Conservation (phyloP, 2,888 invertebrate genomes). For the Zaprionus lineosus region DNA sequence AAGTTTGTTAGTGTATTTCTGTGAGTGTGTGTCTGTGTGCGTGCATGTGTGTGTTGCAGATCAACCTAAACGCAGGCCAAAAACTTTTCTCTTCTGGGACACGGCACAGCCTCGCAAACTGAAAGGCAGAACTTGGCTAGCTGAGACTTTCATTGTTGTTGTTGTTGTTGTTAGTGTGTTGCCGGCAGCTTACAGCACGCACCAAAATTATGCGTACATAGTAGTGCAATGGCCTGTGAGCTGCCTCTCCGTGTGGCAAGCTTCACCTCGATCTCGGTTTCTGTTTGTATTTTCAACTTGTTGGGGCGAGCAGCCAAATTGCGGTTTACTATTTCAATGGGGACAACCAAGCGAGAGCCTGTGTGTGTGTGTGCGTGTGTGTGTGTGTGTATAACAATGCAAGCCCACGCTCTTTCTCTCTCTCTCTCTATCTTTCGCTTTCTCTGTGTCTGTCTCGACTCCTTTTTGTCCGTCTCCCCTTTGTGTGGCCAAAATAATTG, state of each 20-base stretch:
- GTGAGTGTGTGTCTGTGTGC: conserved; percentile 1
- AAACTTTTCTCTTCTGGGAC: conserved; percentile 35
- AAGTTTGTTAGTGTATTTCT: conserved; percentile 1
- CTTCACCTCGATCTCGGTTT: conserved; percentile 19
- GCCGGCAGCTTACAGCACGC: conserved; percentile 30
- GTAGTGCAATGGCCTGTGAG: conserved; percentile 11
- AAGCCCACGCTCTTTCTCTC: too few relatives aligned
- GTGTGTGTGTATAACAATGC: conserved; percentile 10
- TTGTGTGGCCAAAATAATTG: conserved; percentile 65
- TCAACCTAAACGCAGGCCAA: conserved; percentile 25
- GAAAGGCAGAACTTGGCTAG: conserved; percentile 28
- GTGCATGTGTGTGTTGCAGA: conserved; percentile 32
- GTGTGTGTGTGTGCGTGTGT: conserved; percentile 10
- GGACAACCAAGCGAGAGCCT: neutral
- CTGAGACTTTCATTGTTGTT: conserved; percentile 49
- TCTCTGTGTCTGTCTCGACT: too few relatives aligned
- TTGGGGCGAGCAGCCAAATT: conserved; percentile 54
- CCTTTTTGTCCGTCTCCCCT: too few relatives aligned
- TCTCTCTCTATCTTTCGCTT: too few relatives aligned
- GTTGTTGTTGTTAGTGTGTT: conserved; percentile 21
- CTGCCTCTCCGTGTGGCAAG: too few relatives aligned
- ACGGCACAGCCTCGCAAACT: conserved; percentile 18
- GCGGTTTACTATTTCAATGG: conserved; percentile 69
- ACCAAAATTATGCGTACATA: conserved; percentile 45
- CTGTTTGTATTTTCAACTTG: conserved; percentile 66